Conservation (phyloP, 2,113 vertebrate genomes). For the Oplegnathus fasciatus region DNA sequence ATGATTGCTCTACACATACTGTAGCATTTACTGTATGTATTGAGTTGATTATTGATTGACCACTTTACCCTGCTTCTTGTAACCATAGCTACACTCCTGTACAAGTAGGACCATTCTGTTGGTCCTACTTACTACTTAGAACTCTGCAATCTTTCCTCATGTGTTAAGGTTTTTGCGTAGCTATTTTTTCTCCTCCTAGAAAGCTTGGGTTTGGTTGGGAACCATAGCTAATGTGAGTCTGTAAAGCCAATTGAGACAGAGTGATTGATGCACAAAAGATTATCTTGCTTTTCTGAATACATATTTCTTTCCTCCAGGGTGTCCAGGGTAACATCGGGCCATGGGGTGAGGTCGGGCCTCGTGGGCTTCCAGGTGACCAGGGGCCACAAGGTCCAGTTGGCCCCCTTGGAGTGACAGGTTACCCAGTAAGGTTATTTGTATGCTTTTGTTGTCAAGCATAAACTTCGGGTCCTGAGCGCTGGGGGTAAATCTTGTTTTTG, state of each 20-base stretch:
- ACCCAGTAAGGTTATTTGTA: conserved; percentile 73
- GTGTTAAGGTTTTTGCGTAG: background rate
- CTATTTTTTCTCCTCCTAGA: background rate
- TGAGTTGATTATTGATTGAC: background rate
- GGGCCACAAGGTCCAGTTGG: conserved; percentile 77
- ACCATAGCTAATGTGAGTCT: background rate
- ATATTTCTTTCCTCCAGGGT: conserved; percentile 69
- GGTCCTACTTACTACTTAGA: background rate
- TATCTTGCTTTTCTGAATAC: background rate
- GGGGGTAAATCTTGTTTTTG: background rate
- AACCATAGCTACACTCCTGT: background rate
- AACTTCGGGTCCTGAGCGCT: background rate
- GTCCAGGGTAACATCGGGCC: conserved; percentile 82
- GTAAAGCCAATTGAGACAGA: background rate
- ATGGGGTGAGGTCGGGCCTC: conserved; percentile 77
- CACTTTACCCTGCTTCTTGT: background rate
- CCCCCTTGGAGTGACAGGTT: conserved; percentile 76
- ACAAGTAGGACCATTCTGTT: background rate
- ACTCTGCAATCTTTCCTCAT: background rate
- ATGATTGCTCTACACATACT: background rate
- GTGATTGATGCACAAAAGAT: background rate
- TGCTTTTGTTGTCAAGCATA: background rate
- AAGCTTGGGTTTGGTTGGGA: background rate
- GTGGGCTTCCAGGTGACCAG: conserved; percentile 73
- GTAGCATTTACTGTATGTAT: background rate